Percentiles rank a stretch among this genome's conserved stretches.
These are phyloP conservation scores for Hyposoter didymator DNA, from an alignment of 2,888 invertebrate genomes.

Conservation along the genomic window DNA sequence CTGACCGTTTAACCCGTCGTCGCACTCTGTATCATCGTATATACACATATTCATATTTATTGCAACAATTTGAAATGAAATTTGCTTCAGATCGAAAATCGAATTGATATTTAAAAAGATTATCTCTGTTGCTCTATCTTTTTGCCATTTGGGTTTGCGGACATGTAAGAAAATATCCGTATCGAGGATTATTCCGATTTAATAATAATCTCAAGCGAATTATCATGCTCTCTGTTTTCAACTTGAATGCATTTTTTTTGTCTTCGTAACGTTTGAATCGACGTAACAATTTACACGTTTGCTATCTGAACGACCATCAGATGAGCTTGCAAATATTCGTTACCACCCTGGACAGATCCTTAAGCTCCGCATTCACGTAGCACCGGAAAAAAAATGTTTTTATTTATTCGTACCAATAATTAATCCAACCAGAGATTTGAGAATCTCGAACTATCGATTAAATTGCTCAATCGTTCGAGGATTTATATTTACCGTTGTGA, in stretches of 20 bases:
- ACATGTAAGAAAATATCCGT: slow-evolving; percentile 41
- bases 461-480: slow-evolving; percentile 7
- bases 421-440: slow-evolving; percentile 23
- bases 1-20: not conserved
- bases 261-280: slow-evolving; percentile 41
- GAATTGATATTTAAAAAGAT: slow-evolving; percentile 44
- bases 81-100: slow-evolving; percentile 48
- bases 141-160: not conserved
- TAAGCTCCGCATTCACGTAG: slow-evolving; percentile 62
- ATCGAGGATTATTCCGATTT: slow-evolving; percentile 33
- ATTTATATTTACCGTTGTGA: slow-evolving; percentile 9
- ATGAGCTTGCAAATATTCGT: slow-evolving; percentile 31
- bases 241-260: not conserved
- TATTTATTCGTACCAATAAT: slow-evolving; percentile 28
- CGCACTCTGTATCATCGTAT: not conserved
- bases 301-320: not conserved
- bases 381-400: slow-evolving; percentile 56
- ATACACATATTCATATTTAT: slow-evolving; percentile 56
- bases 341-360: slow-evolving; percentile 52
- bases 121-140: slow-evolving; percentile 18
- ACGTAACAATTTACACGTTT: slow-evolving; percentile 53
- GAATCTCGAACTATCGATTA: slow-evolving; percentile 37
- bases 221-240: slow-evolving; percentile 21
- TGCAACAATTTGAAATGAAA: slow-evolving; percentile 55
- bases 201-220: slow-evolving; percentile 42